Evolutionary conservation across 2,797 vertebrate species (phyloP), one percentile per base, ranked within the genome.

Genomic region (Arrhamphus sclerolepis): DNA sequence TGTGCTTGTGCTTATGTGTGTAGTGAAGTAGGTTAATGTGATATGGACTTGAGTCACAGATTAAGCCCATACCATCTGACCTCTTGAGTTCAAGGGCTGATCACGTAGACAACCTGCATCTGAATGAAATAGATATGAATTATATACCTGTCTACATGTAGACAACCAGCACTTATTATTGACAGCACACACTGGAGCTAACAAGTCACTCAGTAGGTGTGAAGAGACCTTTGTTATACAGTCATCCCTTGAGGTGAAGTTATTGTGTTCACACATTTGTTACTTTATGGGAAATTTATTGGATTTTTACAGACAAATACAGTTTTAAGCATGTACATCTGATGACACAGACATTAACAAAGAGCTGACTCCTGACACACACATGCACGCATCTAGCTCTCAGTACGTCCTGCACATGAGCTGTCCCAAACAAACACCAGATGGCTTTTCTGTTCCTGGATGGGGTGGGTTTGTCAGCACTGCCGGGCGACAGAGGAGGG

Each of bases 361-460:
- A 62, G 54, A 62, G 65, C 57, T 51, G 31, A 63, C 38, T 24
- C 48, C 71, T 41, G 26, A 54, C 11, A 52, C 16, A 17, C 57
- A 55, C 46, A 51, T 41, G 10, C 48, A 75, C 17, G 43, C 43
- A 43, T 73, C 62, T 61, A 70, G 40, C 28, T 41, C 65, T 67
- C 70, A 62, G 72, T 82, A 72, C 83, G 78, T 79, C 75, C 83
- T 88, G 86, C 76, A 79, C 80, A 72, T 54, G 70, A 85, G 84
- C 74, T 83, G 83, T 88, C 87, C 87, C 88, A 90, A 89, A 90
- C 91, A 92, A 93, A 93, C 90, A 93, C 90, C 92, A 93, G 92
- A 93, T 93, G 92, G 92, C 88, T 87, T 80, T 83, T 82, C 86
- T 87, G 82, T 85, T 90, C 79, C 84, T 89, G 89, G 78, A 89